These are phyloP conservation scores for Hemicrepidius hirtus DNA, from an alignment of 2,888 invertebrate genomes.

Conservation along the genomic window DNA sequence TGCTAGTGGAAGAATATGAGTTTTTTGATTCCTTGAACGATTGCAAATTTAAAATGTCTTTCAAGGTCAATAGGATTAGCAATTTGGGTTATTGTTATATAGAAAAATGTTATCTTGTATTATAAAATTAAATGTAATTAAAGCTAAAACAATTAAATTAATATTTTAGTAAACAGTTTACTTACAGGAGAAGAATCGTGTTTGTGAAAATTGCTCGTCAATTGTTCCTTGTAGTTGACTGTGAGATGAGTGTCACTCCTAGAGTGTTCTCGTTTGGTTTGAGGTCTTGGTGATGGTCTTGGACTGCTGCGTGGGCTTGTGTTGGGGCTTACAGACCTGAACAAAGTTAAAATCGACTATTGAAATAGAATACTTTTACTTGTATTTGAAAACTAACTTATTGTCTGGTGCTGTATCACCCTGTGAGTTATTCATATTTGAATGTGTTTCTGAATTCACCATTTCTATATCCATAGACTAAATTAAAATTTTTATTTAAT, in stretches of 20 bases:
- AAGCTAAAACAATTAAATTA: too few species aligned
- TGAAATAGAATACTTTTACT: too few species aligned
- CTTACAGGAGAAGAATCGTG: slow-evolving; percentile 50
- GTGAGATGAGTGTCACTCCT: slow-evolving; percentile 62
- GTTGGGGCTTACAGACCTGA: slow-evolving; percentile 68
- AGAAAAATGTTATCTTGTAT: too few species aligned
- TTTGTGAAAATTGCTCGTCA: slow-evolving; percentile 36
- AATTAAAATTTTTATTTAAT: slow-evolving; percentile 20
- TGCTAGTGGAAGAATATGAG: too few species aligned
- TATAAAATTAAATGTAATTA: too few species aligned
- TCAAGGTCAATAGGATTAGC: too few species aligned
- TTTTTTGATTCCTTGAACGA: too few species aligned
- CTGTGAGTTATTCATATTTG: slow-evolving; percentile 42
- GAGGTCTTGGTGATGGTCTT: slow-evolving; percentile 73
- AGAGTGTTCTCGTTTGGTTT: slow-evolving; percentile 65
- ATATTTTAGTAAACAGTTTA: too few species aligned
- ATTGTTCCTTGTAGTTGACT: slow-evolving; percentile 51
- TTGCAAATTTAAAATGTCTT: too few species aligned
- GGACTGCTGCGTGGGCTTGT: slow-evolving; percentile 73
- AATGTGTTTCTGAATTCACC: slow-evolving; percentile 41
- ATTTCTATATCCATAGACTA: slow-evolving; percentile 37
- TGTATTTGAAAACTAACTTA: slow-evolving; percentile 38
- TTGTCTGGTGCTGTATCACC: slow-evolving; percentile 39
- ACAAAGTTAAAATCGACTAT: slow-evolving; percentile 21
- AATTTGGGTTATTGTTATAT: too few species aligned